Percentiles rank a stretch among this genome's conserved stretches.
Conservation (phyloP, 2,888 invertebrate species). For the Drosophila histrio region DNA sequence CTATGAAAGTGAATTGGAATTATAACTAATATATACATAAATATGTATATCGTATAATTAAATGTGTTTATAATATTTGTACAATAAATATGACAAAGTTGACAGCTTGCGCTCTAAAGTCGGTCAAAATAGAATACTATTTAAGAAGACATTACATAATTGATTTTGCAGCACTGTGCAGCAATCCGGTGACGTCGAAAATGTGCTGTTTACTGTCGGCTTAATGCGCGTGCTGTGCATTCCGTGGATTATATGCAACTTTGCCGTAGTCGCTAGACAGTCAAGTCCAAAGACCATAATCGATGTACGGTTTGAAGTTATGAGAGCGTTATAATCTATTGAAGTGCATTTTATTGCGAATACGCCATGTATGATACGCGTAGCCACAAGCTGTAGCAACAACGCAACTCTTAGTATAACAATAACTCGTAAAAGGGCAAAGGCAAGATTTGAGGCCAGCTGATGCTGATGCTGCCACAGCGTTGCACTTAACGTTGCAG, state of each 20-base stretch:
- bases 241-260: constrained; percentile 51
- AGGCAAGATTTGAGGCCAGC: constrained; percentile 8
- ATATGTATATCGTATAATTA: too few species aligned
- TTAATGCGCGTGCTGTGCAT: constrained; percentile 63
- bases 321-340: constrained; percentile 73
- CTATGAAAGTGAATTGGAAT: background rate
- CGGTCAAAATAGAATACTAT: background rate
- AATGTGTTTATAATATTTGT: too few species aligned
- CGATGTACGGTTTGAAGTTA: constrained; percentile 64
- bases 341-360: constrained; percentile 72
- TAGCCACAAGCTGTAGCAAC: constrained; percentile 4
- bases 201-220: constrained; percentile 68
- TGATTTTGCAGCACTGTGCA: constrained; percentile 42
- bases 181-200: constrained; percentile 35
- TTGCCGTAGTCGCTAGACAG: constrained; percentile 45
- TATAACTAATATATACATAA: too few species aligned
- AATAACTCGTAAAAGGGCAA: constrained; percentile 27
- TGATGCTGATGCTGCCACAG: constrained; percentile 21
- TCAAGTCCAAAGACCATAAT: constrained; percentile 42
- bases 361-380: constrained; percentile 41
- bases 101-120: too few species aligned
- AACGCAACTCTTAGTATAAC: constrained; percentile 1
- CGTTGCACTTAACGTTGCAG: constrained; percentile 65
- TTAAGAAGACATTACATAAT: too few species aligned
- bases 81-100: too few species aligned